Evolutionary conservation across 2,888 invertebrate genomes (phyloP).

Genomic region (Eucera pruinosa): DNA sequence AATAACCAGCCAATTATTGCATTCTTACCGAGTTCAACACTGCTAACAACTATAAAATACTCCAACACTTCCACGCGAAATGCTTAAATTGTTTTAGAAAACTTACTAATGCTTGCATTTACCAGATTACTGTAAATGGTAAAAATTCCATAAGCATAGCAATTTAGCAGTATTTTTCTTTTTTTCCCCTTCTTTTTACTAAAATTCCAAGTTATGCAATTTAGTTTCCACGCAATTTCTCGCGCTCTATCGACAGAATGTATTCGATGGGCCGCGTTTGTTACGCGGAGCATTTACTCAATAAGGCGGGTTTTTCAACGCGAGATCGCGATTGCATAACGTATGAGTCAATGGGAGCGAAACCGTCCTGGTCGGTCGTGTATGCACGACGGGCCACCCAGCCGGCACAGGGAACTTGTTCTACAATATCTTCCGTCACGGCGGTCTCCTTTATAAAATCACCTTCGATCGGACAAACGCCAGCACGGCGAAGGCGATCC

Average conservation of each 20-base stretch:
- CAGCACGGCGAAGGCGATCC: conserved; percentile 68
- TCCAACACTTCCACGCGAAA: not conserved
- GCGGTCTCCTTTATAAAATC: conserved; percentile 83
- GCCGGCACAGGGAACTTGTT: conserved; percentile 81
- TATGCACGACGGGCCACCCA: conserved; percentile 78
- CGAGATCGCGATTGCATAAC: conserved; percentile 50
- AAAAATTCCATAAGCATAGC: not conserved
- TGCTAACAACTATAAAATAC: not conserved
- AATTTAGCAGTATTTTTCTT: too few species aligned
- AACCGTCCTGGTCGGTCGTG: conserved; percentile 36
- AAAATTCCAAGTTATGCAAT: not conserved
- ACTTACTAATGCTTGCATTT: too few species aligned
- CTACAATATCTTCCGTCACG: conserved; percentile 83
- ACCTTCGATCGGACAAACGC: conserved; percentile 79
- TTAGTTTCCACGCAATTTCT: not conserved
- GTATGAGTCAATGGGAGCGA: conserved; percentile 53
- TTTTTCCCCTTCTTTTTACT: too few species aligned
- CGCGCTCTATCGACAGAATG: not conserved
- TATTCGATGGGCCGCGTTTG: not conserved
- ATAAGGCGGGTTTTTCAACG: conserved; percentile 35
- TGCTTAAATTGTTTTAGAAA: not conserved
- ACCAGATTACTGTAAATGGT: not conserved
- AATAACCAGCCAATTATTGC: conserved; percentile 2
- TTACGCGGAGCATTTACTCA: conserved; percentile 27
- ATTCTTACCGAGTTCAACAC: not conserved